phyloP scores from a whole-genome alignment of 2,113 vertebrate species.

The Acanthochromis polyacanthus region DNA sequence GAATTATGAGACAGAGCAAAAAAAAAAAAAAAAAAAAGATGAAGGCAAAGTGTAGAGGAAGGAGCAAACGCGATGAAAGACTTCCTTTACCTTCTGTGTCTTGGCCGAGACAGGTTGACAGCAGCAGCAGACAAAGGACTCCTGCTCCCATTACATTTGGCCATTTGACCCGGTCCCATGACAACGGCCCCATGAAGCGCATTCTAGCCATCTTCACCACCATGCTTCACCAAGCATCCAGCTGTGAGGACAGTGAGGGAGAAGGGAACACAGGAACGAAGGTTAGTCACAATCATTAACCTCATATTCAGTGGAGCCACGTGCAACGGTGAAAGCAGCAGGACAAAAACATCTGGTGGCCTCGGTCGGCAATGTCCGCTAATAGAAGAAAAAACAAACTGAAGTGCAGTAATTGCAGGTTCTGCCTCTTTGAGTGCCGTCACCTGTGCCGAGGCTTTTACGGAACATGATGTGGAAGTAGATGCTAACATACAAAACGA shows the following conservation, averaged over 20 bases:
- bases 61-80: not conserved
- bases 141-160: constrained; percentile 54
- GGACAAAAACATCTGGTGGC: constrained; percentile 2
- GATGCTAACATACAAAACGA: constrained; percentile 4
- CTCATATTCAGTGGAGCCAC: not conserved
- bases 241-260: constrained; percentile 55
- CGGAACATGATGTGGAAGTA: not conserved
- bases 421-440: not conserved
- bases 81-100: constrained; percentile 75
- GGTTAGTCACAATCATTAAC: constrained; percentile 41
- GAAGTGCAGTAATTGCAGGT: not conserved
- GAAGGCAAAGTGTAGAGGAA: not conserved
- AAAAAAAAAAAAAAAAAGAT: not conserved
- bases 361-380: not conserved
- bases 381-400: not conserved
- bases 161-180: constrained; percentile 68
- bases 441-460: constrained; percentile 5
- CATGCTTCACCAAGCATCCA: constrained; percentile 65
- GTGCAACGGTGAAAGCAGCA: constrained; percentile 11
- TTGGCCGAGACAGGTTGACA: constrained; percentile 75
- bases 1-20: not conserved
- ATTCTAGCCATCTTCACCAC: constrained; percentile 75
- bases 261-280: constrained; percentile 21
- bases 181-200: constrained; percentile 54
- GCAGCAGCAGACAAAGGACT: constrained; percentile 74